A percentile compares a stretch with the other conserved stretches of the same genome.
These are phyloP conservation scores for Yponomeuta malinellus DNA, from an alignment of 2,888 invertebrate genomes.

Conservation along the genomic window DNA sequence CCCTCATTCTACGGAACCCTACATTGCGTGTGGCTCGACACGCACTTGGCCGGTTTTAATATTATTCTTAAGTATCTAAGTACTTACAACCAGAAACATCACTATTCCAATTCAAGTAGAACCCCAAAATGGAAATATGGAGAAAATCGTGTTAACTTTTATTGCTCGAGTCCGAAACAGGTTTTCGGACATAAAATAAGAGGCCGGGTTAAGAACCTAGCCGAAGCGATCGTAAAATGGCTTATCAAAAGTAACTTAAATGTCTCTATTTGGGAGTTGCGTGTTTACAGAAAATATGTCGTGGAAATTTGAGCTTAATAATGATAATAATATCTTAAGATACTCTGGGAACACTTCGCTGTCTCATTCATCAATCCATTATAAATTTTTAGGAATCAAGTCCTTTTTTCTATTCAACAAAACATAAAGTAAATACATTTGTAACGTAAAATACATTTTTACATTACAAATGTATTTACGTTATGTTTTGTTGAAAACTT, in stretches of 20 bases:
- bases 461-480: no score
- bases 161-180: background rate
- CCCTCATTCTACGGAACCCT: no score
- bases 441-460: no score
- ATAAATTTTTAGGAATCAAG: no score
- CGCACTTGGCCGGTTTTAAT: no score
- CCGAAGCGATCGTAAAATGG: background rate
- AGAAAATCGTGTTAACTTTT: constrained; percentile 24
- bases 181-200: constrained; percentile 3
- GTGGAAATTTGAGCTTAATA: background rate
- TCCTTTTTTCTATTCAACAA: no score
- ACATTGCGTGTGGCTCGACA: no score
- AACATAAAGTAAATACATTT: no score
- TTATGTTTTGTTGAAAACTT: no score
- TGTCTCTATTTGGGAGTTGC: background rate
- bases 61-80: no score
- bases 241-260: constrained; percentile 10
- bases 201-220: background rate
- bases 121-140: constrained; percentile 24
- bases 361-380: no score
- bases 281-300: background rate
- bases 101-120: background rate
- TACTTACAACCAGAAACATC: no score
- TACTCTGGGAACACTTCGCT: background rate
- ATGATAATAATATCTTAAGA: background rate